These are phyloP conservation scores for Caenorhabditis drosophilae DNA, from an alignment of 2,888 invertebrate species.

Conservation along the genomic window DNA sequence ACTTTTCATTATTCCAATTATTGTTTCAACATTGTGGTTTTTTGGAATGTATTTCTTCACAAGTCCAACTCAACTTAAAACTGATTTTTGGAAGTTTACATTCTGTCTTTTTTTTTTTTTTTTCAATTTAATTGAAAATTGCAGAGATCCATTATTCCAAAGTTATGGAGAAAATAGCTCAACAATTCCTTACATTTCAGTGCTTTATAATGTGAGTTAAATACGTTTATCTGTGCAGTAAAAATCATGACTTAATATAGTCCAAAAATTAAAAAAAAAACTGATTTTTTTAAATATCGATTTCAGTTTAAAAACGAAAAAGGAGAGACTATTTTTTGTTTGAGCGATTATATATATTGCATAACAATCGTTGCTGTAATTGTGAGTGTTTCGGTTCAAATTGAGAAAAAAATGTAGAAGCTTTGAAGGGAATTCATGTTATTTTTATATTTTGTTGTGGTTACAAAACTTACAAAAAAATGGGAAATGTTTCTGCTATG, in stretches of 20 bases:
- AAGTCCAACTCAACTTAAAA: not conserved
- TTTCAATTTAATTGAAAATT: too few species aligned
- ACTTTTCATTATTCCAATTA: not conserved
- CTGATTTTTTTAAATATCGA: not conserved
- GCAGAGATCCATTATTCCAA: too few species aligned
- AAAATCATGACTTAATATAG: not conserved
- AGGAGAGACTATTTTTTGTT: not conserved
- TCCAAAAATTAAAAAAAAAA: not conserved
- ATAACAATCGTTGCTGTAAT: not conserved
- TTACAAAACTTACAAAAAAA: not conserved
- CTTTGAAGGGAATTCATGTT: not conserved
- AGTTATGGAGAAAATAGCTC: not conserved
- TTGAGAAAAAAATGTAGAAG: not conserved
- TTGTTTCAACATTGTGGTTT: not conserved
- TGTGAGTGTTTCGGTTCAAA: not conserved
- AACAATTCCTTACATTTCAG: not conserved
- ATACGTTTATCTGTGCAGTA: too few species aligned
- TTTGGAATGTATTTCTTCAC: not conserved
- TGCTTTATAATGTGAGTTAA: not conserved
- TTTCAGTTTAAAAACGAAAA: not conserved
- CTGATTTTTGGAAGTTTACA: not conserved
- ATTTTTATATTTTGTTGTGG: not conserved
- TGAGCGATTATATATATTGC: not conserved
- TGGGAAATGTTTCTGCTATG: not conserved
- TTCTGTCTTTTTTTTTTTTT: too few species aligned